Base-by-base conservation (phyloP, 2,888 invertebrate genomes). In the Cyclophora albipunctata region DNA sequence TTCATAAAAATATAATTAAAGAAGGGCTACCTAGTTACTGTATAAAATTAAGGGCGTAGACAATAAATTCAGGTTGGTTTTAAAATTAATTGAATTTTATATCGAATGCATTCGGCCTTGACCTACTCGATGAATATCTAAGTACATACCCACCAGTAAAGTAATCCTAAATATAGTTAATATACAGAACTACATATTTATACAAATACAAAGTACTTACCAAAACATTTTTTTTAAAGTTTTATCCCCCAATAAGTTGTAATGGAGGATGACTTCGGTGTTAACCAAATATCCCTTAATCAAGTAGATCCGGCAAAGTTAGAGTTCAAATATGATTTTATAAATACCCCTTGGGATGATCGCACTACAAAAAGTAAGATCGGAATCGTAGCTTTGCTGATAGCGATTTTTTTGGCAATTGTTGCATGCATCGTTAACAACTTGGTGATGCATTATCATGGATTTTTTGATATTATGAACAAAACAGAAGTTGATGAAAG, bases 291-390 rank as follows among this genome's bases (percentile, higher is more conserved):
- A 53, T 54, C 65, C 44, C 73, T 72, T 34, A 71, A 63, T 34
- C 55, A 61, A 7, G 57, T 54, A n/a, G 62, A 69, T 33, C 52
- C 52, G 3, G 68, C 74, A 49, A 62, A 72, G 49, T 64, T 73
- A 49, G 69, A 75, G 52, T 84, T 72, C 54, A 62, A 65, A 53
- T 79, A 71, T 56, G 78, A 81, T 67, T 85, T 85, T 58, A 64
- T 85, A 40, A 75, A 72, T 50, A 71, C 50, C 20, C 85, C 86
- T 6, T 87, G 86, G 86, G 85, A 85, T 48, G 79, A 83, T 49
- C 72, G 86, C 7, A 63, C 82, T 3, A 61, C 57, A 5, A 73
- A 58, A 55, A 86, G 81, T 60, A 84, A 84, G 75, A 57, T 71
- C 43, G 71, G 76, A 4, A 77, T 84, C 7, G 54, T 80, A 41